Evolutionary conservation across 1,140 invertebrate species (phyloP), one percentile per base, ranked within the genome.

Genomic region (Lepidurus packardi): DNA sequence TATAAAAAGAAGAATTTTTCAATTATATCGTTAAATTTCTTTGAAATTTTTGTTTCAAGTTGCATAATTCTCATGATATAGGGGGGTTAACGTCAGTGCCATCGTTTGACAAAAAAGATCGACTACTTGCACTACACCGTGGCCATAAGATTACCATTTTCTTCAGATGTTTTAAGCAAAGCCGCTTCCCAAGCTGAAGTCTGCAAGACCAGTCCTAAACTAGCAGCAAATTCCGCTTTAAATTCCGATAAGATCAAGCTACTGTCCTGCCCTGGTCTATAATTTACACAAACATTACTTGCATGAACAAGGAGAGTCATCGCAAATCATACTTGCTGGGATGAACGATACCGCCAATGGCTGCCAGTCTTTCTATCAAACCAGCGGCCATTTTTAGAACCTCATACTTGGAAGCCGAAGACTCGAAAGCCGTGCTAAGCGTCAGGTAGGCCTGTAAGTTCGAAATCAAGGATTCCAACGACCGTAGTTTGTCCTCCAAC

Each of bases 381-480:
- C 88, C 87, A 80, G 90, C 90, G 13, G 88, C 90, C 74, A 92
- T 83, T 80, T 92, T 90, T 9, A 92, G 85, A 84, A 92, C 91
- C 82, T 92, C 90, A 83, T 90, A 91, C 81, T 91, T 91, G 78
- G 89, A 91, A 4, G 90, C 90, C 4, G 89, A 87, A 77, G 88
- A 88, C 2, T 89, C 89, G 82, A 92, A 91, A 2, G 88, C 88
- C 42, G 90, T 89, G 83, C 90, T 91, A 74, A 92, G 84, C 80
- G 90, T 86, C 24, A 91, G 83, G 80, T 81, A 81, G 91, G 91
- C 86, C 81, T 91, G 77, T 24, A 75, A 65, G 78, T 75, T 77
- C 34, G 41, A 73, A 34, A 45, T 73, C 34, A 75, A 41, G n/a
- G 45, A 73, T 76, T 79, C 75, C 13, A 75, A 25, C 24, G 74